A percentile compares a stretch with the other conserved stretches of the same genome.
phyloP scores from a whole-genome alignment of 2,797 vertebrate species.

The Geotrypetes seraphini region DNA sequence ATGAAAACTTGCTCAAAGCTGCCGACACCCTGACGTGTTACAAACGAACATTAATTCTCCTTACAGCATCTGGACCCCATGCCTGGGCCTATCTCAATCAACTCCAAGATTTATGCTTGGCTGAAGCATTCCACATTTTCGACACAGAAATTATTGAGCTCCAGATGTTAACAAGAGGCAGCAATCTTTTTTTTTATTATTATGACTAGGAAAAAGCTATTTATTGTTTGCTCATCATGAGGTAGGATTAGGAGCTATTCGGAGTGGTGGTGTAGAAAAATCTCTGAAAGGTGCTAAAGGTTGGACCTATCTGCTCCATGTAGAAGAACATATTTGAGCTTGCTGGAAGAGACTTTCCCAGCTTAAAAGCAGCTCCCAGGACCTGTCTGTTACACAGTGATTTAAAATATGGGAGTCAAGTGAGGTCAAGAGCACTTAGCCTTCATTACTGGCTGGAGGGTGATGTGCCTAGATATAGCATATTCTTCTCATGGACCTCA shows the following conservation, averaged over 20 bases:
- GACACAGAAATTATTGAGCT: slow-evolving; percentile 79
- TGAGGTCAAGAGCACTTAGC: too few relatives aligned
- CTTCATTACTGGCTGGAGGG: too few relatives aligned
- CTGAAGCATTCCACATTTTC: slow-evolving; percentile 85
- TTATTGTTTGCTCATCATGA: slow-evolving; percentile 54
- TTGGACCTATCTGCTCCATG: not conserved
- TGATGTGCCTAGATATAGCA: too few relatives aligned
- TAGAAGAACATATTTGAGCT: slow-evolving; percentile 6
- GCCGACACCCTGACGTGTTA: slow-evolving; percentile 49
- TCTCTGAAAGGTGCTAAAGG: slow-evolving; percentile 8
- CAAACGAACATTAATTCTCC: slow-evolving; percentile 49
- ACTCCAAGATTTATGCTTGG: slow-evolving; percentile 77
- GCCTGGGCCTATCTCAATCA: slow-evolving; percentile 52
- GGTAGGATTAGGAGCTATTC: slow-evolving; percentile 60
- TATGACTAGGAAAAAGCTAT: not conserved
- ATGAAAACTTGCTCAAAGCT: slow-evolving; percentile 32
- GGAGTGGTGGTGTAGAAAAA: slow-evolving; percentile 40
- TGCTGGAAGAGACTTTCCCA: slow-evolving; percentile 3
- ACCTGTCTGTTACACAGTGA: fast-evolving
- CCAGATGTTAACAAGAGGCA: slow-evolving; percentile 90
- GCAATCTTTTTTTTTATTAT: slow-evolving; percentile 65
- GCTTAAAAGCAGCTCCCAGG: slow-evolving; percentile 1
- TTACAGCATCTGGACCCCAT: slow-evolving; percentile 79
- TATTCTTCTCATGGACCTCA: too few relatives aligned
- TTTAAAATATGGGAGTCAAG: not conserved